Evolutionary conservation across 2,888 invertebrate genomes (phyloP), one percentile per base, ranked within the genome.

Genomic region (Xanthorhoe designata): DNA sequence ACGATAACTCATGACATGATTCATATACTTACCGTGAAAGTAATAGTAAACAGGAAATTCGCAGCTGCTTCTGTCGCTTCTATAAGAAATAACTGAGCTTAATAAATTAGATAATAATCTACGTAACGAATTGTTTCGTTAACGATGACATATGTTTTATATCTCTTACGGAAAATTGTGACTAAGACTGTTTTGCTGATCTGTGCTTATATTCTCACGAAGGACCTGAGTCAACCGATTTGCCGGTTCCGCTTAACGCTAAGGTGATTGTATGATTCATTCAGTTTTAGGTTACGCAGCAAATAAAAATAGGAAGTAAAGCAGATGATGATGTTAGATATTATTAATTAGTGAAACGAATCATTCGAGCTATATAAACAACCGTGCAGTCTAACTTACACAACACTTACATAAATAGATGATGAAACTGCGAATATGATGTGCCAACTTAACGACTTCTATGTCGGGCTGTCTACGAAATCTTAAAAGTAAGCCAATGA

Each of bases 391-490:
- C 78, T 66, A 78, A 80, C 77, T 91, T 91, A 89, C 84, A 87
- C 90, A 91, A 92, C 80, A 68, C 82, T 92, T 92, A 89, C 84
- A 87, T 91, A 90, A 91, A 82, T 73, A 74, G 68, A 78, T 91
- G 86, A 86, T 83, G 89, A 90, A 89, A 91, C 73, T 75, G 72
- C 78, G 83, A 80, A 74, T 78, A 84, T 81, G 85, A 87, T 86
- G 82, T 85, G 81, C 82, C 80, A 81, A 85, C 82, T 83, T 83
- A 86, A 86, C 78, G 77, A 85, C 83, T 85, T 81, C 83, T 81
- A 84, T 79, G 76, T 81, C 75, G 79, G 54, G 32, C 38, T 59
- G 52, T 55, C 80, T 70, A 72, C 69, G 73, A 77, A 77, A 75
- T 71, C 59, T 64, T 38, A 18, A 66, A 62, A 47, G 13, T 47